Percentiles rank a stretch among this genome's conserved stretches.
Conservation (phyloP, 2,797 vertebrate species). For the Rhabdomys pumilio region DNA sequence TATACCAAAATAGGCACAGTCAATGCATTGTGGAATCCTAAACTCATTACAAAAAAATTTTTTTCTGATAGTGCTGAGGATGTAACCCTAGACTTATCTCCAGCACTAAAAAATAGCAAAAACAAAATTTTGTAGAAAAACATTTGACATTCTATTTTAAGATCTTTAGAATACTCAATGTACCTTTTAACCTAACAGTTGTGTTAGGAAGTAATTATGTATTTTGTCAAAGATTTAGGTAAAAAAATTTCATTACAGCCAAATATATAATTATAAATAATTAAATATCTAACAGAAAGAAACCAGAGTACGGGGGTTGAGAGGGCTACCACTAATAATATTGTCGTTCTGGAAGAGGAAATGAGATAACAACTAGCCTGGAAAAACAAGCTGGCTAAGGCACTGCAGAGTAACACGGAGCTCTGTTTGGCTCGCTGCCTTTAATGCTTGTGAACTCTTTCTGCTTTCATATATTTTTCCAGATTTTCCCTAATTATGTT, state of each 20-base stretch:
- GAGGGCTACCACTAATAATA: slow-evolving; percentile 13
- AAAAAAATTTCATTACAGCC: slow-evolving; percentile 45
- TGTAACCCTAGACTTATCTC: neutral
- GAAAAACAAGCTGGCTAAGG: neutral
- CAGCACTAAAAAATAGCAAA: neutral
- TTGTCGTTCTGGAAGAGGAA: neutral
- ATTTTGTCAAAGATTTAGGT: slow-evolving; percentile 43
- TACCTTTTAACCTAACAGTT: slow-evolving; percentile 49
- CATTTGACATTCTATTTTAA: slow-evolving; percentile 23
- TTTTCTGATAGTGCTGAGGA: neutral
- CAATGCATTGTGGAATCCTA: slow-evolving; percentile 21
- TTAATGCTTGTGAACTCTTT: slow-evolving; percentile 25
- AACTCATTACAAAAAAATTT: slow-evolving; percentile 5
- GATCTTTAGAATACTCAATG: neutral
- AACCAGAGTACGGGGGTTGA: neutral
- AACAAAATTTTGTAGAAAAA: slow-evolving; percentile 18
- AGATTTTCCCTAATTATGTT: neutral
- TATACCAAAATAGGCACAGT: neutral
- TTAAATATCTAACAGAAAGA: slow-evolving; percentile 45
- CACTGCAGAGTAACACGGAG: neutral
- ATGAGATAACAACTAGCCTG: neutral
- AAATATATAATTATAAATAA: slow-evolving; percentile 46
- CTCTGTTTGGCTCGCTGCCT: neutral
- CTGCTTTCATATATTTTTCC: slow-evolving; percentile 17
- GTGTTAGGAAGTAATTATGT: slow-evolving; percentile 47